Evolutionary conservation across 2,888 invertebrate genomes (phyloP).

Genomic region (Pemphredon lugubris): DNA sequence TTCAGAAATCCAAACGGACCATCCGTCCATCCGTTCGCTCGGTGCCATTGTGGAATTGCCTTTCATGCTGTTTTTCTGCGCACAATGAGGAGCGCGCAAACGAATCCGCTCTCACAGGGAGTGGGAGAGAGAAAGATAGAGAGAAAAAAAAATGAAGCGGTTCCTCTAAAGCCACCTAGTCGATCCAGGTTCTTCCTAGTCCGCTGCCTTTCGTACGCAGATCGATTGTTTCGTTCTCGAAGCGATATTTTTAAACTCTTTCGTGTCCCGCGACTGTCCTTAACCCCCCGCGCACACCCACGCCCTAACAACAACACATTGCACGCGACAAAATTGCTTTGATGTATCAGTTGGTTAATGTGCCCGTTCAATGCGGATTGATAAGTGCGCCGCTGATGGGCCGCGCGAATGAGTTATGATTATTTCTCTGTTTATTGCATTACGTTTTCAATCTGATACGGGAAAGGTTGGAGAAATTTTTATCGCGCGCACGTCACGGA

Average conservation of each 20-base stretch:
- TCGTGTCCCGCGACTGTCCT: conserved; percentile 49
- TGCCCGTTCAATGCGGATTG: conserved; percentile 14
- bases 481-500: no score
- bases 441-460: conserved; percentile 22
- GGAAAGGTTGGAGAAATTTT: no score
- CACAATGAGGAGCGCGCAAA: conserved; percentile 18
- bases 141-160: conserved; percentile 5
- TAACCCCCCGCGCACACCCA: conserved; percentile 42
- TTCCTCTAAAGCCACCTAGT: not conserved
- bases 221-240: conserved; percentile 30
- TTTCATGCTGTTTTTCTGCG: conserved; percentile 56
- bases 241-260: conserved; percentile 51
- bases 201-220: conserved; percentile 1
- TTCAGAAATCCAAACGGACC: conserved; percentile 36
- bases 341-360: conserved; percentile 17
- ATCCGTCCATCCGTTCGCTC: conserved; percentile 10
- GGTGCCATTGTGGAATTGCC: conserved; percentile 59
- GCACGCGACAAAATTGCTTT: conserved; percentile 30
- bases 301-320: not conserved
- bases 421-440: conserved; percentile 25
- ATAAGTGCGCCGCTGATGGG: conserved; percentile 13
- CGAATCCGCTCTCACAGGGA: conserved; percentile 21
- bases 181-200: not conserved
- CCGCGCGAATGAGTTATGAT: conserved; percentile 13
- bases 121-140: no score